Conservation (phyloP, 2,113 vertebrate species). For the Lycocorax pyrrhopterus region DNA sequence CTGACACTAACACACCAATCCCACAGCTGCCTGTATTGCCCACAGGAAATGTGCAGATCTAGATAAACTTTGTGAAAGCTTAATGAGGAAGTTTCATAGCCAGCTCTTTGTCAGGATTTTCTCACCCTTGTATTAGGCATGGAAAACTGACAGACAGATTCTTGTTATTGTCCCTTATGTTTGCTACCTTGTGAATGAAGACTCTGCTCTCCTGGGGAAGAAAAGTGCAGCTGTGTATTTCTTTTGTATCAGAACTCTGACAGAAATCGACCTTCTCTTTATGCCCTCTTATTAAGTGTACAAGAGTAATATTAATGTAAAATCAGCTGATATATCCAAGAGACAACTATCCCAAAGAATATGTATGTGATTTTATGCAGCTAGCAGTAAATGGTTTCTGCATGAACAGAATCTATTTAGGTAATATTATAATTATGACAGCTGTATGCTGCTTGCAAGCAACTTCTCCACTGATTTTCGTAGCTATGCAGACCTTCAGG, state of each 20-base stretch:
- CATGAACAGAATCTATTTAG: background rate
- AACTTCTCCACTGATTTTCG: background rate
- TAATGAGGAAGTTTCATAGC: background rate
- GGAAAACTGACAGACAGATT: background rate
- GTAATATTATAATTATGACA: background rate
- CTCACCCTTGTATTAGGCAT: background rate
- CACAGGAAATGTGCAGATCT: background rate
- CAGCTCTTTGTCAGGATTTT: background rate
- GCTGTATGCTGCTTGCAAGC: background rate
- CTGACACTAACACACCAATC: background rate
- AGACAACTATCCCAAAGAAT: background rate
- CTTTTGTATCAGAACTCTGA: background rate
- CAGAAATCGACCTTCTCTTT: background rate
- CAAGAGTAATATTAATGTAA: background rate
- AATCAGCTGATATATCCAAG: background rate
- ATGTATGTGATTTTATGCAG: background rate
- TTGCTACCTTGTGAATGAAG: background rate
- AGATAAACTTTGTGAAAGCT: background rate
- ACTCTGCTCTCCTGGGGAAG: background rate
- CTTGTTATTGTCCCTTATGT: background rate
- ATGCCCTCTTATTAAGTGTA: background rate
- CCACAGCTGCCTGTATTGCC: background rate
- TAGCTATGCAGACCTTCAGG: background rate
- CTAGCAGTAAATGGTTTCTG: background rate
- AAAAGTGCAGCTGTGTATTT: background rate